Evolutionary conservation across 2,797 vertebrate species (phyloP).

Genomic region (Masticophis lateralis): DNA sequence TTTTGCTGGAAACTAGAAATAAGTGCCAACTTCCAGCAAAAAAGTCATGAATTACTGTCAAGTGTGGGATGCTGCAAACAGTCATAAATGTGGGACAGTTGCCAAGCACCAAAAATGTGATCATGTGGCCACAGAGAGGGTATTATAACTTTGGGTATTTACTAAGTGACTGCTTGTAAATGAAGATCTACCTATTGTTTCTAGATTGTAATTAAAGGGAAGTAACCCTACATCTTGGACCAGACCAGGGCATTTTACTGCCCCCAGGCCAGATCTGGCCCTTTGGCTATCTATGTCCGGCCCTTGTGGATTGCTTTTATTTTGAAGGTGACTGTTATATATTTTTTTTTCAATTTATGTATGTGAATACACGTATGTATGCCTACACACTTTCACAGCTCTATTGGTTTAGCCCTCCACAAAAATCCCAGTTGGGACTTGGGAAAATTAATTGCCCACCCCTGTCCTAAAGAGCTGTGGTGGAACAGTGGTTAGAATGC

Average conservation of each 20-base stretch:
- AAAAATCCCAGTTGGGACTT: background rate
- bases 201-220: background rate
- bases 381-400: background rate
- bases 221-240: background rate
- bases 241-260: background rate
- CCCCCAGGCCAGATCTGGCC: background rate
- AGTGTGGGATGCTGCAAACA: background rate
- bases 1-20: background rate
- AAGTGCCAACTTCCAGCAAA: background rate
- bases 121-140: background rate
- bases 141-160: background rate
- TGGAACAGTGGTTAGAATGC: too few species aligned
- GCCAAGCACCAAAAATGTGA: background rate
- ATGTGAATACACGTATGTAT: background rate
- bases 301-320: background rate
- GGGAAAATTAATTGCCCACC: background rate
- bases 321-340: background rate
- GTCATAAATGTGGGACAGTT: background rate
- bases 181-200: background rate
- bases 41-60: background rate
- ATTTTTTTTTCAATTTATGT: background rate
- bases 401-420: background rate
- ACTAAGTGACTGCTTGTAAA: background rate
- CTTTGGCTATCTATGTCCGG: background rate
- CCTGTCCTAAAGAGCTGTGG: background rate